Conservation (phyloP, 2,888 invertebrate species). For the Taenaris catops region DNA sequence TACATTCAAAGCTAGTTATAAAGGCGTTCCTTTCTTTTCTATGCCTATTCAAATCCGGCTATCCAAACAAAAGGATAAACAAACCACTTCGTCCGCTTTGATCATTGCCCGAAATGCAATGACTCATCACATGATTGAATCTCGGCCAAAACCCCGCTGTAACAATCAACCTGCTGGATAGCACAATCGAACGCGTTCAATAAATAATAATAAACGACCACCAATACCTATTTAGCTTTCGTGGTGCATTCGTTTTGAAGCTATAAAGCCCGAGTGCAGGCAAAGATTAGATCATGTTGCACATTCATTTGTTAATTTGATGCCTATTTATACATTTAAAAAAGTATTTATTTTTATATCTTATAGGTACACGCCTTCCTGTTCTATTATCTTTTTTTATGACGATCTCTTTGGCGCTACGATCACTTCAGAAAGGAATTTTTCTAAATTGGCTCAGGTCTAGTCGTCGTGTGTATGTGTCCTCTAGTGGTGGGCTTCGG, state of each 20-base stretch:
- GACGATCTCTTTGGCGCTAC: constrained; percentile 92
- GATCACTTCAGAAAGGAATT: too few relatives aligned
- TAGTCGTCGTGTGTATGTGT: too few relatives aligned
- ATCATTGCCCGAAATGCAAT: constrained; percentile 22
- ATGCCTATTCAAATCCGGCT: too few relatives aligned
- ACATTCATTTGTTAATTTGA: too few relatives aligned
- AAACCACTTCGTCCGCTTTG: constrained; percentile 16
- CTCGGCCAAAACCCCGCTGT: constrained; percentile 34
- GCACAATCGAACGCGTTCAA: constrained; percentile 22
- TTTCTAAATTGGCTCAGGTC: too few relatives aligned
- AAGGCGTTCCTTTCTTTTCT: too few relatives aligned
- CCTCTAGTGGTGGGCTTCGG: too few relatives aligned
- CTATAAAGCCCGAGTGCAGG: constrained; percentile 30
- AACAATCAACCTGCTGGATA: constrained; percentile 29
- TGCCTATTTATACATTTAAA: too few relatives aligned
- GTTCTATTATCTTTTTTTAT: constrained; percentile 83
- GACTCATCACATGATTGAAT: constrained; percentile 40
- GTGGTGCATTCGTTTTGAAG: constrained; percentile 27
- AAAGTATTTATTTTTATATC: too few relatives aligned
- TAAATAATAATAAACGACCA: constrained; percentile 27
- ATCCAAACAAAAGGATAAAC: constrained; percentile 17
- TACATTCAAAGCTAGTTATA: too few relatives aligned
- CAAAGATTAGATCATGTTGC: constrained; percentile 20
- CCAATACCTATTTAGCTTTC: constrained; percentile 24
- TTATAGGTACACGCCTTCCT: constrained; percentile 37